Percentiles rank a stretch among this genome's conserved stretches.
Evolutionary conservation across 2,888 invertebrate genomes (phyloP).

Genomic region (Tubiluchus corallicola): DNA sequence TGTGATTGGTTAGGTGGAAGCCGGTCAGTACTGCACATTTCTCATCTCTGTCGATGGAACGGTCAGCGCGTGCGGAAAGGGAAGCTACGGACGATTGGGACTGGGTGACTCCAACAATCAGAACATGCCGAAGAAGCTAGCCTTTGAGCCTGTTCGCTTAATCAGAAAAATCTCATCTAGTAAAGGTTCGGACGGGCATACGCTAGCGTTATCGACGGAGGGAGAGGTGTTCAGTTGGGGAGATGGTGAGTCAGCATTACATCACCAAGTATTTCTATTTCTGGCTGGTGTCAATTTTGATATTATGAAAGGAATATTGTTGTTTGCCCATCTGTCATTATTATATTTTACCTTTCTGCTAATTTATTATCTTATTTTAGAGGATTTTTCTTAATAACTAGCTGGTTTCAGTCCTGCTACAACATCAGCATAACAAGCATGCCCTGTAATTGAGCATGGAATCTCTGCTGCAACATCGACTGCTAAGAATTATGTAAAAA

Average conservation of each 20-base stretch:
- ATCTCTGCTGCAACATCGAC: too few species aligned
- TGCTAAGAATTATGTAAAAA: too few species aligned
- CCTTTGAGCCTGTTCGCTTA: slow-evolving; percentile 31
- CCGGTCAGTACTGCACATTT: slow-evolving; percentile 45
- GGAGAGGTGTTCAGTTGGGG: slow-evolving; percentile 40
- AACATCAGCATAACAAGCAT: too few species aligned
- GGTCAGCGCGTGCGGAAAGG: slow-evolving; percentile 42
- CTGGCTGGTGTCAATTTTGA: slow-evolving; percentile 2
- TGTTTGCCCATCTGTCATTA: too few species aligned
- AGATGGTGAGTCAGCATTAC: slow-evolving; percentile 28
- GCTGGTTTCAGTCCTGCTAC: too few species aligned
- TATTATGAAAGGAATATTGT: not conserved
- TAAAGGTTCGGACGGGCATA: slow-evolving; percentile 40
- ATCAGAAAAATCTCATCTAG: slow-evolving; percentile 34
- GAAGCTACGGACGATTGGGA: slow-evolving; percentile 43
- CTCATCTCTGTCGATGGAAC: slow-evolving; percentile 38
- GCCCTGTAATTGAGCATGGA: too few species aligned
- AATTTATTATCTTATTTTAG: too few species aligned
- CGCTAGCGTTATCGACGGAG: slow-evolving; percentile 35
- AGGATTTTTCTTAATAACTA: too few species aligned
- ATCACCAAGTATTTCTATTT: not conserved
- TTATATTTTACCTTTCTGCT: too few species aligned
- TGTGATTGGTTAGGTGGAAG: slow-evolving; percentile 34
- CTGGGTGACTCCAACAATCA: slow-evolving; percentile 43
- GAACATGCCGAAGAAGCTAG: slow-evolving; percentile 36